Evolutionary conservation across 2,113 vertebrate species (phyloP).

Genomic region (Chaenocephalus aceratus): DNA sequence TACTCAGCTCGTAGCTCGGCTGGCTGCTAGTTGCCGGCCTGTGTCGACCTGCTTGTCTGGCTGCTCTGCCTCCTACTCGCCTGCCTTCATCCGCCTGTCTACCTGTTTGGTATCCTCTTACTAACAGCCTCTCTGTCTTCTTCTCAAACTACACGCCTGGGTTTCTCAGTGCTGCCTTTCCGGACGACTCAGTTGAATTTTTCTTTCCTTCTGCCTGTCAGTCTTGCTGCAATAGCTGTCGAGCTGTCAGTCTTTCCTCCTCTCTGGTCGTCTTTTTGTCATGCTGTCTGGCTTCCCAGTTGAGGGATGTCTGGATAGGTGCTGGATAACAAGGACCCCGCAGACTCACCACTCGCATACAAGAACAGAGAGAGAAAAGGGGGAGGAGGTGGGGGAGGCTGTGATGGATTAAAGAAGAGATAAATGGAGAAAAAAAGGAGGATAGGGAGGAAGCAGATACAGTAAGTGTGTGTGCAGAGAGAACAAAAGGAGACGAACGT

Average conservation of each 20-base stretch:
- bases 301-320: constrained; percentile 72
- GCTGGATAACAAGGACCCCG: constrained; percentile 76
- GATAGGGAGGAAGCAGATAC: constrained; percentile 22
- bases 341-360: constrained; percentile 60
- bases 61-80: constrained; percentile 34
- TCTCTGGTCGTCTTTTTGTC: constrained; percentile 50
- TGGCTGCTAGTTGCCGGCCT: constrained; percentile 58
- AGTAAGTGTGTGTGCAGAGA: constrained; percentile 25
- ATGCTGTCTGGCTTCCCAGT: constrained; percentile 66
- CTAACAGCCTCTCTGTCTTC: constrained; percentile 41
- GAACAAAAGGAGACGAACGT: constrained; percentile 25
- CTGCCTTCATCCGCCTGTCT: constrained; percentile 37
- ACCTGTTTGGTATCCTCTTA: constrained; percentile 20
- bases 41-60: constrained; percentile 70
- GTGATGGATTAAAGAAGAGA: constrained; percentile 56
- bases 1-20: constrained; percentile 73
- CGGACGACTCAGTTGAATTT: constrained; percentile 26
- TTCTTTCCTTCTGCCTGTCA: constrained; percentile 38
- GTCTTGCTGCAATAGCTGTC: constrained; percentile 49
- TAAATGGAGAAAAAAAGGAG: constrained; percentile 44
- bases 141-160: constrained; percentile 43
- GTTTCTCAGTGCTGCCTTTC: constrained; percentile 40
- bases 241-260: constrained; percentile 47
- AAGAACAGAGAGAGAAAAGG: constrained; percentile 30
- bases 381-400: constrained; percentile 16